Evolutionary conservation across 92 coral and sea anemone species (phyloP), one percentile per base, ranked within the genome.

Genomic region (Epizoanthus ramosus): DNA sequence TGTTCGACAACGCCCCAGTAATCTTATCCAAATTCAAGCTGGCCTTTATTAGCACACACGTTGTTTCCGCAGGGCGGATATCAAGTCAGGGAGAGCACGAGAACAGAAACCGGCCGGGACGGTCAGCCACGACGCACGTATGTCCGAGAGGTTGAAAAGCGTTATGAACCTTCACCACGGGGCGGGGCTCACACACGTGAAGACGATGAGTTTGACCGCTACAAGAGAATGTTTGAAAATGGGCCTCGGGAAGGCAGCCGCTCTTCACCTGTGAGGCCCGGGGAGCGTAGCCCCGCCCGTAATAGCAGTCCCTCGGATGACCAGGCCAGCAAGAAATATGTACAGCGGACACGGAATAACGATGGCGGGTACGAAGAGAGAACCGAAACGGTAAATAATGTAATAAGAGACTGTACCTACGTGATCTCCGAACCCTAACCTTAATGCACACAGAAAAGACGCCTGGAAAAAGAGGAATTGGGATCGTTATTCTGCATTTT

Each of bases 321-420:
- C 8, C 14, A 53, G 8, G 65, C 56, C 37, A 56, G 5, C 22
- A 77, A 77, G 47, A 45, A 77, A 57, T 37, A 35, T 45, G 85
- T 69, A 24, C 65, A 63, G 21, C 45, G 85, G 9, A 31, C 63
- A 33, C 74, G 31, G 18, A 56, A 45, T 21, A 63, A 67, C 12
- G 85, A 67, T 18, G 85, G 75, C 10, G 74, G 74, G 66, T 80
- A 66, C 22, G 85, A 80, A 50, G 85, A 80, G 64, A 80, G 58
- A 68, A 80, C 85, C 8, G 85, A 80, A 45, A 80, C 85, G 85
- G 85, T 80, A 80, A 76, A 19, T 45, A 37, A 12, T 10, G 16
- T 50, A 50, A 50, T 50, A 50, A 50, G 13, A 2, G 54, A 0
- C 54, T 50, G 15, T 50, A 50, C 16, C 3, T 10, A 50, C 15